These are phyloP conservation scores for Nezara viridula DNA, from an alignment of 2,888 invertebrate genomes.

Conservation along the genomic window DNA sequence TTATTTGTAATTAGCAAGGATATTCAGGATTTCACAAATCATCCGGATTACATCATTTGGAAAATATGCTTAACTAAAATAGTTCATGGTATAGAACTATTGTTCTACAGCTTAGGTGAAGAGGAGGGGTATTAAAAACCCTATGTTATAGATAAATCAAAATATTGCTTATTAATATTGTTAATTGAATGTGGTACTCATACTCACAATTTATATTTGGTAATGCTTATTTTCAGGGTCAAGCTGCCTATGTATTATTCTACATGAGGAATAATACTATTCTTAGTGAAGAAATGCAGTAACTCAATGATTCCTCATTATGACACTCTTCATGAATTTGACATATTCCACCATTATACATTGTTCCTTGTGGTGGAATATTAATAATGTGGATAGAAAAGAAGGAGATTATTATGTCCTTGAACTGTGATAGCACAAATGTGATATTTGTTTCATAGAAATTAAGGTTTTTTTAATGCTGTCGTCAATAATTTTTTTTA, in stretches of 20 bases:
- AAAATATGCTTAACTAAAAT: too few relatives aligned
- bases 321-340: background rate
- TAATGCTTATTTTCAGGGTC: conserved; percentile 8
- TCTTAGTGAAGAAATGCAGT: background rate
- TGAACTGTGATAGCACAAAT: background rate
- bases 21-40: too few relatives aligned
- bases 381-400: background rate
- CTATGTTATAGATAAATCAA: too few relatives aligned
- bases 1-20: too few relatives aligned
- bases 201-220: background rate
- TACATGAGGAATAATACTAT: background rate
- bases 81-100: too few relatives aligned
- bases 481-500: background rate
- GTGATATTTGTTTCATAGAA: background rate
- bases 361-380: background rate
- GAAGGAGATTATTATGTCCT: background rate
- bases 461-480: background rate
- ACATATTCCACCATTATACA: background rate
- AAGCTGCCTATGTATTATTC: conserved; percentile 18
- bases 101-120: too few relatives aligned
- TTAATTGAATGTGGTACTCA: background rate
- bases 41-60: too few relatives aligned
- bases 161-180: too few relatives aligned
- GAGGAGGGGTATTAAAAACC: too few relatives aligned
- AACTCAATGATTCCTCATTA: background rate